phyloP scores from a whole-genome alignment of 1,140 invertebrate genomes.

The Helicorthomorpha holstii region DNA sequence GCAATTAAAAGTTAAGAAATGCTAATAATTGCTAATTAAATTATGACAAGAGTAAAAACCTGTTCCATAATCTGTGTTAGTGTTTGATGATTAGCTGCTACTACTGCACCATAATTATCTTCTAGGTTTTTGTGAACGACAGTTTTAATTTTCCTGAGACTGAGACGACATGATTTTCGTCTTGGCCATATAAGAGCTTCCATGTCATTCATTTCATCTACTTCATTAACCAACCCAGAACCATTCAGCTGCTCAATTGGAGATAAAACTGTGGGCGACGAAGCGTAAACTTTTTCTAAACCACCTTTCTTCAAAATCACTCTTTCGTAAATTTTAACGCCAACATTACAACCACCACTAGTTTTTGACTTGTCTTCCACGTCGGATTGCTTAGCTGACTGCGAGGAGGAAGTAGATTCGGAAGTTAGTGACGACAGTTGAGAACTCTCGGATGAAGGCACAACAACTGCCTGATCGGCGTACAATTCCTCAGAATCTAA shows the following conservation, averaged over 20 bases:
- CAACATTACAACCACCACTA: too few species aligned
- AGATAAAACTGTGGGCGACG: not conserved
- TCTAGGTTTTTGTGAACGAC: conserved; percentile 64
- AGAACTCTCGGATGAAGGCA: too few species aligned
- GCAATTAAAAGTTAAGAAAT: not conserved
- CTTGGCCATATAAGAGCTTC: not conserved
- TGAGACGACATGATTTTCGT: conserved; percentile 29
- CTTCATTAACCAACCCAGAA: not conserved
- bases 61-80: conserved; percentile 50
- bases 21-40: not conserved
- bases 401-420: too few species aligned
- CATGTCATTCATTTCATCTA: not conserved
- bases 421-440: too few species aligned
- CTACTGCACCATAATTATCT: conserved; percentile 70
- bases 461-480: too few species aligned
- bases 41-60: conserved; percentile 3
- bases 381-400: too few species aligned
- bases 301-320: not conserved
- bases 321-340: not conserved
- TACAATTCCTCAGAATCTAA: too few species aligned
- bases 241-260: not conserved
- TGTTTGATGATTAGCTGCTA: conserved; percentile 73
- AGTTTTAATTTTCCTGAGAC: conserved; percentile 53
- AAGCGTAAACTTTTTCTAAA: conserved; percentile 4
- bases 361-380: too few species aligned